Evolutionary conservation across 2,113 vertebrate genomes (phyloP).

Genomic region (Helogale parvula): DNA sequence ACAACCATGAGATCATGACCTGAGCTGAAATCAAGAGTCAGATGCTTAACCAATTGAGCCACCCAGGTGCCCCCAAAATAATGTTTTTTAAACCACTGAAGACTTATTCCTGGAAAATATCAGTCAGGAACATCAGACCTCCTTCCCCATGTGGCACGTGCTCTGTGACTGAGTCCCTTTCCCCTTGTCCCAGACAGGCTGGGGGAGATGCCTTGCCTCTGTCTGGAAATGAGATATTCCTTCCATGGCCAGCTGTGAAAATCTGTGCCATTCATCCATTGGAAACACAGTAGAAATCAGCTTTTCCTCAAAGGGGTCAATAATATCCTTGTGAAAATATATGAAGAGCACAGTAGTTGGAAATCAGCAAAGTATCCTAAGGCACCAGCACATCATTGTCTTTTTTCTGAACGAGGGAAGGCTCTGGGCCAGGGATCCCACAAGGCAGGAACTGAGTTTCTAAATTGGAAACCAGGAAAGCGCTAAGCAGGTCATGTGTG

Average conservation of each 20-base stretch:
- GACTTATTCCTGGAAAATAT: slow-evolving; percentile 69
- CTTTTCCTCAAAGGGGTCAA: background rate
- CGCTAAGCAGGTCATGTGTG: background rate
- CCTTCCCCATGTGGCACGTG: background rate
- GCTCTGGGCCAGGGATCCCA: background rate
- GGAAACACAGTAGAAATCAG: background rate
- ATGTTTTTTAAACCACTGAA: slow-evolving; percentile 12
- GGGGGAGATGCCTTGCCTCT: background rate
- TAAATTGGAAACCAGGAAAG: background rate
- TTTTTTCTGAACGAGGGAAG: background rate
- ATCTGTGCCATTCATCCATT: background rate
- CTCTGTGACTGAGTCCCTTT: background rate
- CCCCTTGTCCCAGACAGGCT: background rate
- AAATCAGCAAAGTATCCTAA: background rate
- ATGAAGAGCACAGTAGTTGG: background rate
- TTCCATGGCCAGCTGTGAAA: background rate
- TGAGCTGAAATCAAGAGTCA: too few relatives aligned
- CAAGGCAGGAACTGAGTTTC: background rate
- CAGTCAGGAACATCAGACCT: slow-evolving; percentile 21
- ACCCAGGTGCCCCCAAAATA: background rate
- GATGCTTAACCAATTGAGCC: too few relatives aligned
- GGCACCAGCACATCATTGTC: accelerated
- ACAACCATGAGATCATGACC: too few relatives aligned
- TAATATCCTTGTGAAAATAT: background rate
- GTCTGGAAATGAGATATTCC: slow-evolving; percentile 44